Percentiles rank a stretch among this genome's conserved stretches.
Evolutionary conservation across 2,797 vertebrate species (phyloP).

Genomic region (Myotis myotis): DNA sequence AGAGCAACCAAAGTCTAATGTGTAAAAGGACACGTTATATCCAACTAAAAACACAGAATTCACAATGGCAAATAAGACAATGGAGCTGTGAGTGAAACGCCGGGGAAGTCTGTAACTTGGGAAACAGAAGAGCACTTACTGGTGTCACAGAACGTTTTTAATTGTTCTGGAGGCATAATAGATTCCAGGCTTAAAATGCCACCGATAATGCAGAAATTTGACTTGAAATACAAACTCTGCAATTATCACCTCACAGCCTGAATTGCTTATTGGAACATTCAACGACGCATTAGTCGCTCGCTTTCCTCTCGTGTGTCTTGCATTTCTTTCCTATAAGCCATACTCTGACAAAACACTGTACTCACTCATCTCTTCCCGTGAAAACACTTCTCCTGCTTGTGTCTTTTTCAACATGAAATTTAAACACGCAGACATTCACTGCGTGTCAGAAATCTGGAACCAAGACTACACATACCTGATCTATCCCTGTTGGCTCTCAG

Average conservation of each 20-base stretch:
- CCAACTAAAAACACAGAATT: no score
- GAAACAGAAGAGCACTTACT: background rate
- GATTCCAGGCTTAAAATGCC: background rate
- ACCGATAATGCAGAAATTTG: background rate
- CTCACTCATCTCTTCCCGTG: background rate
- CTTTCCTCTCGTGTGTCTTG: background rate
- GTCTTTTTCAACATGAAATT: background rate
- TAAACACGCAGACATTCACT: background rate
- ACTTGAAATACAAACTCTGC: slow-evolving; percentile 15
- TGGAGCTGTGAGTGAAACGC: background rate
- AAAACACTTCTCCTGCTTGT: background rate
- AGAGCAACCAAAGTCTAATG: no score
- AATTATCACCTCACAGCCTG: background rate
- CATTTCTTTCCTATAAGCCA: background rate
- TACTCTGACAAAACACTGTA: background rate
- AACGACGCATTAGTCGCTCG: background rate
- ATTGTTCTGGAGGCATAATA: background rate
- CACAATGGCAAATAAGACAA: background rate
- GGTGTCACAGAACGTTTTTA: background rate
- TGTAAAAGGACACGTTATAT: no score
- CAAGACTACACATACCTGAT: background rate
- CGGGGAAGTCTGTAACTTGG: background rate
- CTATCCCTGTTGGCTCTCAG: background rate
- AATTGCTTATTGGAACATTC: background rate
- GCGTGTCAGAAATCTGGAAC: background rate